phyloP scores from a whole-genome alignment of 2,113 vertebrate genomes.

The Equus przewalskii region DNA sequence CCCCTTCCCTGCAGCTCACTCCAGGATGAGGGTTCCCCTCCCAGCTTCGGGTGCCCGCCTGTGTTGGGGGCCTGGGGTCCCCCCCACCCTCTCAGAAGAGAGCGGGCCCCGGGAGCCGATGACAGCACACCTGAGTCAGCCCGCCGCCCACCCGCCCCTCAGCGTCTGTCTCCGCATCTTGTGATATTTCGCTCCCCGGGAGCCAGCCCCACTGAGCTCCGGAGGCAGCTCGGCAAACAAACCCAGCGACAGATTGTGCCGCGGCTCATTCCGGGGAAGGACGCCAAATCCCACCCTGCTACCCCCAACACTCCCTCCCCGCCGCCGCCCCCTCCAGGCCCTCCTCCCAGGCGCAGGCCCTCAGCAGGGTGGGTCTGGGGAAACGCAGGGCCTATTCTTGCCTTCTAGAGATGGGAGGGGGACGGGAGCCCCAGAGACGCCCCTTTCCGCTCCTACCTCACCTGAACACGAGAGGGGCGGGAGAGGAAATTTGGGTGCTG shows the following conservation, averaged over 20 bases:
- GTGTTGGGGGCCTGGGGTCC: background rate
- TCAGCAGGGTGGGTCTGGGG: background rate
- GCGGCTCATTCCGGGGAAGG: constrained; percentile 85
- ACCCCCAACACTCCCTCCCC: constrained; percentile 73
- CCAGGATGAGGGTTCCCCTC: background rate
- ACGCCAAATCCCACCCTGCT: constrained; percentile 82
- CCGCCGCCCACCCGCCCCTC: constrained; percentile 87
- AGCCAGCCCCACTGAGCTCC: constrained; percentile 85
- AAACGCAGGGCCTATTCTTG: background rate
- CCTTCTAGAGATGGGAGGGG: background rate
- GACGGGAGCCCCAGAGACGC: background rate
- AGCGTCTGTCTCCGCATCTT: constrained; percentile 89
- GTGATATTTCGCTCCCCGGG: constrained; percentile 89
- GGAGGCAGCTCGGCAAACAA: constrained; percentile 90
- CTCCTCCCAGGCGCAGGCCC: constrained; percentile 48
- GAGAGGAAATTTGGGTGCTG: background rate
- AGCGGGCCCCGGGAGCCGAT: constrained; percentile 79
- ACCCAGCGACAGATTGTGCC: constrained; percentile 87
- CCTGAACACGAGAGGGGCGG: accelerated
- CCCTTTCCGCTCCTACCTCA: background rate
- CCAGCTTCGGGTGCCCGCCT: background rate
- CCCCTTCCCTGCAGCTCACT: background rate
- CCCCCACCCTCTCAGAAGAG: background rate
- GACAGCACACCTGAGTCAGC: constrained; percentile 89
- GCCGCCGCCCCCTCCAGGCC: constrained; percentile 50